Conservation (phyloP, 2,113 vertebrate genomes). For the Morphnarchus princeps region DNA sequence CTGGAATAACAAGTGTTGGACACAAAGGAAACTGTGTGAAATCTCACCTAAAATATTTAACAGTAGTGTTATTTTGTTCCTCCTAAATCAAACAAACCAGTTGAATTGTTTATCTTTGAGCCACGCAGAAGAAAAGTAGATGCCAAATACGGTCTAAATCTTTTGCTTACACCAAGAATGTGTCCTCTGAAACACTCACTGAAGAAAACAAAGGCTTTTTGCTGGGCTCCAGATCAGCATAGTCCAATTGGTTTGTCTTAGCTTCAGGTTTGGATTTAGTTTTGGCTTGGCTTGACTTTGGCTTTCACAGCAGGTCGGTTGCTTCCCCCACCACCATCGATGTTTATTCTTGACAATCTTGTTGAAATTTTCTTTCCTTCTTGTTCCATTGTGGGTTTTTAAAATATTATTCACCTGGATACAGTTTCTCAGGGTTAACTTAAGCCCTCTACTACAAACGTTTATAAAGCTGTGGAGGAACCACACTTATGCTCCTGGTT, state of each 20-base stretch:
- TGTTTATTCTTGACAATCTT: not conserved
- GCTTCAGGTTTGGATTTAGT: not conserved
- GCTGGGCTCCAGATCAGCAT: not conserved
- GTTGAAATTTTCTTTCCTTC: not conserved
- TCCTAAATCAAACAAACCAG: not conserved
- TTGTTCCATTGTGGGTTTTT: not conserved
- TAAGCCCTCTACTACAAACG: not conserved
- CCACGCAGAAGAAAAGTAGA: not conserved
- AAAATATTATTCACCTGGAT: not conserved
- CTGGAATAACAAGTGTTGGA: not conserved
- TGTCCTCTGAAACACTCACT: not conserved
- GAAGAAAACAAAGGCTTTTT: not conserved
- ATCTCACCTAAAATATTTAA: not conserved
- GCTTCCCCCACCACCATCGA: accelerated
- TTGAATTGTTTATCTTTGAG: not conserved
- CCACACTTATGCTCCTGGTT: accelerated
- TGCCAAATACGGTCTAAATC: not conserved
- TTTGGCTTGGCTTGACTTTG: not conserved
- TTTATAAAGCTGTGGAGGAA: not conserved
- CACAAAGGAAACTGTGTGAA: not conserved
- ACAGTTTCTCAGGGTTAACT: accelerated
- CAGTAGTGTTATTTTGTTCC: not conserved
- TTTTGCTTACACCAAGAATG: not conserved
- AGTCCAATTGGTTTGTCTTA: not conserved
- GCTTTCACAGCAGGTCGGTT: not conserved